Evolutionary conservation across 2,888 invertebrate species (phyloP), one percentile per base, ranked within the genome.

Genomic region (Rhogogaster chlorosoma): DNA sequence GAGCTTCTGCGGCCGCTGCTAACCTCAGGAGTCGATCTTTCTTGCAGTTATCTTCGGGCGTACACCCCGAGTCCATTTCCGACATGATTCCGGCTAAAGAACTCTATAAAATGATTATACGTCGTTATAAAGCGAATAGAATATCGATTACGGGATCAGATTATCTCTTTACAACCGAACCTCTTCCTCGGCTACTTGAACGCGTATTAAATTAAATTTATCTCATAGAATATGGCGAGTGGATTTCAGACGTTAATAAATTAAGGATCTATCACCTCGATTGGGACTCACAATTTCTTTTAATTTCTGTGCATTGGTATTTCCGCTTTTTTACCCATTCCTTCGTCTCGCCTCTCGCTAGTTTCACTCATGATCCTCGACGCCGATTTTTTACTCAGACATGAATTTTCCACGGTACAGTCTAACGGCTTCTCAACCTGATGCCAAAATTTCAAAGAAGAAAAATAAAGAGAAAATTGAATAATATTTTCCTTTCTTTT

Each of bases 1-100:
- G 32, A 83, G 53, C 80, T 78, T 83, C 84, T 22, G 84, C 73
- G 45, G 85, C 85, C 67, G 70, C 85, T 42, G 71, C 42, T 61
- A 88, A 89, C 82, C 85, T 88, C 42, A 88, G 78, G 38, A 83
- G 86, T 18, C 89, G 89, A 75, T 89, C 87, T 71, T 87, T 90
- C 67, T 85, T 89, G 87, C 92, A 92, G 89, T 91, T 92, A 85
- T 91, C 86, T 42, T 91, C 90, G 42, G 87, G 88, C 26, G 91
- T 91, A 77, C 92, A 92, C 78, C 92, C 92, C 18, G 42, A 22
- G 70, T 61, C 57, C 2, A 36, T 5, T 80, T 61, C 80, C 32
- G 80, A 61, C 80, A 80, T 80, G 18, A n/a, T 73, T 42, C 12
- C 38, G 15, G 42, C 10, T 18, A 26, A 73, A 42, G 71, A 22